These are phyloP conservation scores for Piaya cayana DNA, from an alignment of 2,113 vertebrate genomes.

Conservation along the genomic window DNA sequence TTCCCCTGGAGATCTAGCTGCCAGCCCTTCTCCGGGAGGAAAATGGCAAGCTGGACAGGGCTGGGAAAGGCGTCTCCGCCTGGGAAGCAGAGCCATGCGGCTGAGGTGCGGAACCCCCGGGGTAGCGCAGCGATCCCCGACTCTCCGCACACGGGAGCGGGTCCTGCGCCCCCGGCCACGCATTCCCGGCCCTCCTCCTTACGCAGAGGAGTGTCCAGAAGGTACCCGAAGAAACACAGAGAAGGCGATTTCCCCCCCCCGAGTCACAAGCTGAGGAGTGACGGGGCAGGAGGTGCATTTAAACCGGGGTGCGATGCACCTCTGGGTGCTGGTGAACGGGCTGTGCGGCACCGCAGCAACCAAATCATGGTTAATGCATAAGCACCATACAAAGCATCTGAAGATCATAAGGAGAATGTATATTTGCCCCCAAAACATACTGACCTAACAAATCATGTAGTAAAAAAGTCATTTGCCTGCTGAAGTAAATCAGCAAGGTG, in stretches of 20 bases:
- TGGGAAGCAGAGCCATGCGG: background rate
- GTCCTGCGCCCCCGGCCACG: background rate
- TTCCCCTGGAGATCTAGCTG: background rate
- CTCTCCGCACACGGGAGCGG: background rate
- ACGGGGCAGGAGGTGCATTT: background rate
- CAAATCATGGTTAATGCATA: background rate
- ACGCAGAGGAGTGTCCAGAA: background rate
- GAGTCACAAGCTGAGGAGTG: slow-evolving; percentile 4
- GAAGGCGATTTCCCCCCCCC: background rate
- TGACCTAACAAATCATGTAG: background rate
- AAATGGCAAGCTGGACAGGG: background rate
- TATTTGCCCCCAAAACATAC: background rate
- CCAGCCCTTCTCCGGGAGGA: background rate
- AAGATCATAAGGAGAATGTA: background rate
- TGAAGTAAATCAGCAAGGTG: background rate
- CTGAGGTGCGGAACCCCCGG: background rate
- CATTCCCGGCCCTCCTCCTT: background rate
- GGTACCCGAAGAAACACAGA: slow-evolving; percentile 8
- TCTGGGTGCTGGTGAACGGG: background rate
- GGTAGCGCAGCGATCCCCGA: background rate
- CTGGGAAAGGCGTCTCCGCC: background rate
- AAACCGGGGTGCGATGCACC: background rate
- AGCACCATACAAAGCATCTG: background rate
- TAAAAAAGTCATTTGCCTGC: background rate
- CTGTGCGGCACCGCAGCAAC: background rate